phyloP scores from a whole-genome alignment of 2,797 vertebrate species.

The Peromyscus aztecus region DNA sequence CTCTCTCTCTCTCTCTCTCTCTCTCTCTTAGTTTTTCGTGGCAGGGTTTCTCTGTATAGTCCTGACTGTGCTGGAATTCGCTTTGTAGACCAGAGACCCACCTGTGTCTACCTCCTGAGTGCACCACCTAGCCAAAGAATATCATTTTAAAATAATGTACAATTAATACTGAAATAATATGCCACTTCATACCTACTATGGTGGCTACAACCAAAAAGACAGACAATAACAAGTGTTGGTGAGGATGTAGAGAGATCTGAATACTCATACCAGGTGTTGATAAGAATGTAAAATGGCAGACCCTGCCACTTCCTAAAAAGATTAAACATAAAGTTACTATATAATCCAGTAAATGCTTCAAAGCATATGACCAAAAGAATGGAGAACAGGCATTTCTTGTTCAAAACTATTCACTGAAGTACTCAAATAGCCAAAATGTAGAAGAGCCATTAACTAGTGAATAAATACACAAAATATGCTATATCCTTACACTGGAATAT shows the following conservation, averaged over 20 bases:
- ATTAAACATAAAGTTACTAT: background rate
- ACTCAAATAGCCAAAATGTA: background rate
- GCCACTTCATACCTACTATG: background rate
- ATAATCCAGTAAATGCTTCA: background rate
- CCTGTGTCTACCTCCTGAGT: background rate
- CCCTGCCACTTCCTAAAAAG: background rate
- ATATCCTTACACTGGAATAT: background rate
- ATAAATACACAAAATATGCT: background rate
- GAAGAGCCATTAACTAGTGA: background rate
- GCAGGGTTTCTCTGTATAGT: background rate
- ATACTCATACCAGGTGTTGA: background rate
- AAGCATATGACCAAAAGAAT: background rate
- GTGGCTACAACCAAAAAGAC: background rate
- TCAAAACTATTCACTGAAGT: background rate
- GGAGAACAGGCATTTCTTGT: background rate
- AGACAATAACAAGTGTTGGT: background rate
- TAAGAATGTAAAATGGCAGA: background rate
- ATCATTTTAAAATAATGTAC: background rate
- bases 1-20: too few species aligned
- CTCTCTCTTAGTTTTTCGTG: background rate
- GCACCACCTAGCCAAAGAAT: background rate
- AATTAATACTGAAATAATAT: slow-evolving; percentile 2
- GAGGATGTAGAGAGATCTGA: slow-evolving; percentile 22
- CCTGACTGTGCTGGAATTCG: background rate
- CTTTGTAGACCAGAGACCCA: background rate